Base-by-base conservation (phyloP, 2,113 vertebrate genomes). In the Dissostichus mawsoni region DNA sequence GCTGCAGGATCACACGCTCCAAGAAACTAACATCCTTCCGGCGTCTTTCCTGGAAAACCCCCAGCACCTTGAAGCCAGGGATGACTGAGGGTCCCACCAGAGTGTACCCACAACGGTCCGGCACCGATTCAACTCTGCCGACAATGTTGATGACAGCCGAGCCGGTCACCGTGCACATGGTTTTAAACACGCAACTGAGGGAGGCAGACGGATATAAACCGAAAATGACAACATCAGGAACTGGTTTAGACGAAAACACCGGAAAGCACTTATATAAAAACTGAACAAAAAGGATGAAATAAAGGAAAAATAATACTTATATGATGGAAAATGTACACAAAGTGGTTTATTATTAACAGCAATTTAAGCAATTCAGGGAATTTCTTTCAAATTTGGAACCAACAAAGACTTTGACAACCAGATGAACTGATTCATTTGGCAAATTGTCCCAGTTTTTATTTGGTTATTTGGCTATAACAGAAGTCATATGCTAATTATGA, bases 11-110 rank as follows among this genome's bases (percentile, higher is more conserved):
- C 17, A 89, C 53, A 8, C 5, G 55, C 23, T 87, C 78, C 56
- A 89, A 64, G 62, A 87, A 84, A 8, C 76, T 74, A 11, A 84
- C 67, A 9, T 89, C 88, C 71, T 67, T 82, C 18, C 79, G 88
- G 0, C 65, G 69, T n/a, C 74, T 50, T n/a, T 89, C 84, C 73
- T 51, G 29, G 65, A 85, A 89, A 8, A 77, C 50, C 0, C 69
- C 87, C n/a, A 69, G 11, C 48, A 89, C 51, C 41, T 59, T 44
- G 7, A 87, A 10, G 8, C 68, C 73, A 2, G 79, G 79, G 47
- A 80, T 11, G 0, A 52, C 18, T 0, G 36, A 23, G 1, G 65
- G 2, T 23, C 10, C 56, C 72, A 89, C 14, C n/a, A 85, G 65
- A 17, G 45, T 65, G 79, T 87, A 89, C 14, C 33, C 82, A 72